Evolutionary conservation across 1,140 invertebrate genomes (phyloP), one percentile per base, ranked within the genome.

Genomic region (Drosophila novamexicana): DNA sequence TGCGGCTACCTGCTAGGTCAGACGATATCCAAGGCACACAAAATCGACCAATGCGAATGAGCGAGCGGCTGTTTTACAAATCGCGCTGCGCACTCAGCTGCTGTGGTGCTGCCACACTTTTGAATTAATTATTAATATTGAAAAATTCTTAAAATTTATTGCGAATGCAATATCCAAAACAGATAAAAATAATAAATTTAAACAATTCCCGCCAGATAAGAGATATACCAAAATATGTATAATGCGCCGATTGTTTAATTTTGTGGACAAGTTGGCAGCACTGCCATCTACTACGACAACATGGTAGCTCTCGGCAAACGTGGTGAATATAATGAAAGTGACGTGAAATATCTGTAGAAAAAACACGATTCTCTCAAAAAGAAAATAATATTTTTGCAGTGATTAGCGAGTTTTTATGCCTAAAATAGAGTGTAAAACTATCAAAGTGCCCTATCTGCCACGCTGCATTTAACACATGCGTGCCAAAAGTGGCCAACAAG

Each of bases 321-420:
- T 86, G 83, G 83, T 86, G 83, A 86, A 88, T 86, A 66, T 57
- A 42, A 62, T 65, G 44, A 65, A 84, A 83, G 83, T 86, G 83
- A 88, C 76, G 84, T 86, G 83, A 86, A 86, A 79, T 86, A 72
- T 58, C 65, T 59, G 62, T 76, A 58, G 75, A 86, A 83, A 78
- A 88, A 70, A 86, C 79, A 84, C 68, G 66, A 74, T 79, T 82
- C 72, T 75, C 42, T 66, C 44, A 78, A 78, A 69, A 61, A 59
- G 59, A 49, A 77, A 86, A 73, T 61, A 7, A 42, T 14, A 69
- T 42, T 22, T 57, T 39, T 14, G 8, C 40, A 62, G 63, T 66
- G 39, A 39, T 59, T 7, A 58, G 39, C 65, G 22, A 39, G 37
- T 40, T 40, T 56, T 12, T 40, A n/a, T 8, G n/a, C 36, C 36